These are phyloP conservation scores for Branchellion lobata DNA, from an alignment of 2,888 invertebrate genomes.

Conservation along the genomic window DNA sequence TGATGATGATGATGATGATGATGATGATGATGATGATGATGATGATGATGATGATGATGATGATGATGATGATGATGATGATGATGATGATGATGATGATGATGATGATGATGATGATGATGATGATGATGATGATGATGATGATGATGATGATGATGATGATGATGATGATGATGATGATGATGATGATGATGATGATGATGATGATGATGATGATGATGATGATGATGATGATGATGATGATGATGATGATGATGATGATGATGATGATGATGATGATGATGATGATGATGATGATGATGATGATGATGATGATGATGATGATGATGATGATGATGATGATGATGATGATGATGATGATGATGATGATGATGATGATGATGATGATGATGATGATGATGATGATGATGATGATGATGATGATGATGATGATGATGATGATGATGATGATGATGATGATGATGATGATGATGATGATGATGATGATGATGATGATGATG, in stretches of 20 bases:
- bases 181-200: neutral
- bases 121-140: conserved; percentile 26
- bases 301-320: conserved; percentile 2
- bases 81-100: conserved; percentile 34
- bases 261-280: neutral
- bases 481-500: neutral
- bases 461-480: neutral
- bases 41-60: conserved; percentile 35
- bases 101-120: conserved; percentile 28
- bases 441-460: neutral
- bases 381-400: neutral
- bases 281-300: conserved; percentile 16
- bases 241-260: neutral
- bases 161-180: neutral
- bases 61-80: conserved; percentile 28
- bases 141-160: conserved; percentile 9
- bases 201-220: neutral
- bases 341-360: neutral
- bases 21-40: conserved; percentile 28
- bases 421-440: neutral
- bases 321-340: neutral
- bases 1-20: neutral
- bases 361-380: neutral
- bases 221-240: neutral
- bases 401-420: neutral